Evolutionary conservation across 2,888 invertebrate species (phyloP), one percentile per base, ranked within the genome.

Genomic region (Rhingia campestris): DNA sequence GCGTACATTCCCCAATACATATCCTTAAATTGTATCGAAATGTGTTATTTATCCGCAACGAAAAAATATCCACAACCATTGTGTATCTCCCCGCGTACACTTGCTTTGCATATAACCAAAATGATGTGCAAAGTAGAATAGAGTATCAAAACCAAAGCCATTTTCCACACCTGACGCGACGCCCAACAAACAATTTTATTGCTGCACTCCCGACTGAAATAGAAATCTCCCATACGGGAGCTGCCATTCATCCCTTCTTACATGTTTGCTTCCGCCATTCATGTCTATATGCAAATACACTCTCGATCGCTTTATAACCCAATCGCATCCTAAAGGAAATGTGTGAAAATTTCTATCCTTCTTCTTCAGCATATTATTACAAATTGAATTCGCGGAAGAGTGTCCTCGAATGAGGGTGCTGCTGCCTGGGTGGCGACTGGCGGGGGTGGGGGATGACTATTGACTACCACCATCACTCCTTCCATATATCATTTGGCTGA

Each of bases 341-440:
- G 84, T 84, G 84, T 80, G 84, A 84, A 80, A 84, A 84, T 80
- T 84, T 80, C 84, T 80, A 84, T 84, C 70, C 74, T 80, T 69
- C 66, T 84, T 58, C 66, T 54, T 69, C 66, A 66, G 75, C 84
- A 80, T 75, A 84, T 84, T 84, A 84, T 80, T 80, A 75, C 80
- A 80, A 84, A 84, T 84, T 84, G 84, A 84, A 84, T 84, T 84
- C 74, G 84, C 80, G 74, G 22, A 22, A 66, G 51, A 66, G 69
- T 80, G 74, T 74, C 56, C 69, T 67, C 51, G 35, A 22, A 12
- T 45, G 9, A 41, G 41, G 9, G 45, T 30, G 49, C 9, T 30
- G 30, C 9, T 7, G 49, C 9, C 6, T 49, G 4, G 67, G 32
- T 22, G 22, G 22, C 22, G 22, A 22, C 22, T 22, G 22, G 35